Percentiles rank a stretch among this genome's conserved stretches.
These are phyloP conservation scores for Ormyrus rosae DNA, from an alignment of 2,888 invertebrate genomes.

Conservation along the genomic window DNA sequence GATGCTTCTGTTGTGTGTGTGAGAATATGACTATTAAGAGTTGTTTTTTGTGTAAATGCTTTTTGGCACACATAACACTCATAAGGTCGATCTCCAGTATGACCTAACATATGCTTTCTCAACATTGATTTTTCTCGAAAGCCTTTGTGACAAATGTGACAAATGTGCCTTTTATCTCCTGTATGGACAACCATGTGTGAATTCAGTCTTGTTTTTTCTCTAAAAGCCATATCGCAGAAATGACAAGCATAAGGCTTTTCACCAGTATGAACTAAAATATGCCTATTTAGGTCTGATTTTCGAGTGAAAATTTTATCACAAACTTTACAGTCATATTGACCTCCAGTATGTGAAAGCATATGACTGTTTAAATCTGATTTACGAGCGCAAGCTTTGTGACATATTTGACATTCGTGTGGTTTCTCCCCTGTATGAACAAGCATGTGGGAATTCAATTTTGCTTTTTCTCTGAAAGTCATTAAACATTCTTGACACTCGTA, in stretches of 20 bases:
- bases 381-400: slow-evolving; percentile 72
- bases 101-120: slow-evolving; percentile 70
- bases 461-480: slow-evolving; percentile 73
- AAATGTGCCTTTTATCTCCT: slow-evolving; percentile 69
- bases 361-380: slow-evolving; percentile 73
- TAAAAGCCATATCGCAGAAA: slow-evolving; percentile 71
- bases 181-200: slow-evolving; percentile 71
- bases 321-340: slow-evolving; percentile 72
- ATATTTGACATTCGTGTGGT: slow-evolving; percentile 72
- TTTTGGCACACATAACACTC: slow-evolving; percentile 71
- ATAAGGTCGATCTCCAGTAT: slow-evolving; percentile 69
- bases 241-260: slow-evolving; percentile 72
- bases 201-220: slow-evolving; percentile 71
- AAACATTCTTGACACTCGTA: slow-evolving; percentile 73
- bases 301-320: slow-evolving; percentile 73
- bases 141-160: slow-evolving; percentile 70
- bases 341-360: slow-evolving; percentile 72
- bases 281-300: slow-evolving; percentile 72
- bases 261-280: slow-evolving; percentile 71
- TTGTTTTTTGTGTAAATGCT: slow-evolving; percentile 69
- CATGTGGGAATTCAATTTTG: slow-evolving; percentile 73
- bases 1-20: slow-evolving; percentile 67
- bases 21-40: slow-evolving; percentile 70
- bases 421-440: slow-evolving; percentile 73
- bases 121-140: slow-evolving; percentile 69